A percentile compares a stretch with the other conserved stretches of the same genome.
phyloP scores from a whole-genome alignment of 2,797 vertebrate species.

The Glyptemys insculpta region DNA sequence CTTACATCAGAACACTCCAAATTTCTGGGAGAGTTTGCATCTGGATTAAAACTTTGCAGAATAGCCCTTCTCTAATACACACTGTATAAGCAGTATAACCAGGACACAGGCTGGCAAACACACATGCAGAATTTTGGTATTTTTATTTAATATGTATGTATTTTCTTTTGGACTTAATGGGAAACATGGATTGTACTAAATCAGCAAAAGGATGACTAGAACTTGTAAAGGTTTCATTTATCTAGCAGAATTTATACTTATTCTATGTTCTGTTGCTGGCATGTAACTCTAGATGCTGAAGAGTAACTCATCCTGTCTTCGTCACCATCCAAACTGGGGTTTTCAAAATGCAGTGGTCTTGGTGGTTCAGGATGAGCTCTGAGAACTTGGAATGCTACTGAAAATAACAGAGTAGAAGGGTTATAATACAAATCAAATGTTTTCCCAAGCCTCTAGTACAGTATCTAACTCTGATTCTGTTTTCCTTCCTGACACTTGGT shows the following conservation, averaged over 20 bases:
- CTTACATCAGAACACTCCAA: neutral
- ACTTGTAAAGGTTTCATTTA: neutral
- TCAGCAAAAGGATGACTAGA: slow-evolving; percentile 42
- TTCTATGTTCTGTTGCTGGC: slow-evolving; percentile 17
- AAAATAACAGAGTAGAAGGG: neutral
- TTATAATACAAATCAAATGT: neutral
- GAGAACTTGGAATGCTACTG: slow-evolving; percentile 44
- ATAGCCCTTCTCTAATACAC: slow-evolving; percentile 3
- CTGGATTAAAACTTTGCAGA: neutral
- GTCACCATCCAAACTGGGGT: slow-evolving; percentile 47
- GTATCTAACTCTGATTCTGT: fast-evolving
- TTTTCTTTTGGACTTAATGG: slow-evolving; percentile 68
- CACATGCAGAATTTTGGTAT: slow-evolving; percentile 36
- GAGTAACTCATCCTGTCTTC: slow-evolving; percentile 24
- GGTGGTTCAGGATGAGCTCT: slow-evolving; percentile 49
- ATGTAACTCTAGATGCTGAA: slow-evolving; percentile 2
- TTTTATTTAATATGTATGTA: slow-evolving; percentile 61
- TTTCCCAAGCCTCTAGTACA: slow-evolving; percentile 25
- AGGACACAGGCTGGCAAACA: slow-evolving; percentile 44
- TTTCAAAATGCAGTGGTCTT: slow-evolving; percentile 18
- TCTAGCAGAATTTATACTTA: too few relatives aligned
- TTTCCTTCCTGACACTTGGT: fast-evolving
- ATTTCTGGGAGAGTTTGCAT: neutral
- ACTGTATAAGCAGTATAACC: slow-evolving; percentile 5
- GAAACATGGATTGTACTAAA: slow-evolving; percentile 58